Evolutionary conservation across 1,140 invertebrate genomes (phyloP), one percentile per base, ranked within the genome.

Genomic region (Heliconius hewitsoni): DNA sequence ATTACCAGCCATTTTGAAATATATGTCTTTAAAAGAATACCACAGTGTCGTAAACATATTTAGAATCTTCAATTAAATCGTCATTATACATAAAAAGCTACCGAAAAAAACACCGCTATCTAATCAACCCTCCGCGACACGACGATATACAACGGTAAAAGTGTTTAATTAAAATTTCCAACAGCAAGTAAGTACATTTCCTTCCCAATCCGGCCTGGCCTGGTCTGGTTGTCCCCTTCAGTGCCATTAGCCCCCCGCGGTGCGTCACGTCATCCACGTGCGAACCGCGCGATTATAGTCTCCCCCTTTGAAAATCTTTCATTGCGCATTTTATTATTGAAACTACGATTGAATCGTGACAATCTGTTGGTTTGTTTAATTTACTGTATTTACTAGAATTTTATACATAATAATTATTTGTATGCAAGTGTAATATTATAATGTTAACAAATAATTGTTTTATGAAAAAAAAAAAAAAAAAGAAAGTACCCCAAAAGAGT

Each of bases 221-320:
- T 46, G 42, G 42, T 13, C 39, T 42, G 39, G 39, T 1, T 52
- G 74, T 81, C 76, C 86, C 86, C 87, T 88, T 86, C 81, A 81
- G 76, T 73, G 71, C 81, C 79, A 85, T 84, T 87, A 83, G 80
- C 84, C 84, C 82, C 83, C 88, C 83, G 76, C 82, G 78, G 86
- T 73, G 76, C 82, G 80, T 84, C 82, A 79, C 82, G 84, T 82
- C 84, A 85, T 85, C 84, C 85, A 86, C 82, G 84, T 83, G 85
- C 80, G 79, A 86, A 84, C 84, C 74, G 60, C 74, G 50, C 74
- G 74, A 76, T 84, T 86, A 87, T 87, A 74, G 82, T 83, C 66
- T 50, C 83, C 84, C 84, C 83, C 72, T 87, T 84, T 83, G 27
- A 85, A 89, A 89, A 84, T 85, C 83, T 66, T 78, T 84, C 84